Evolutionary conservation across 2,888 invertebrate species (phyloP).

Genomic region (Nomada hirtipes): DNA sequence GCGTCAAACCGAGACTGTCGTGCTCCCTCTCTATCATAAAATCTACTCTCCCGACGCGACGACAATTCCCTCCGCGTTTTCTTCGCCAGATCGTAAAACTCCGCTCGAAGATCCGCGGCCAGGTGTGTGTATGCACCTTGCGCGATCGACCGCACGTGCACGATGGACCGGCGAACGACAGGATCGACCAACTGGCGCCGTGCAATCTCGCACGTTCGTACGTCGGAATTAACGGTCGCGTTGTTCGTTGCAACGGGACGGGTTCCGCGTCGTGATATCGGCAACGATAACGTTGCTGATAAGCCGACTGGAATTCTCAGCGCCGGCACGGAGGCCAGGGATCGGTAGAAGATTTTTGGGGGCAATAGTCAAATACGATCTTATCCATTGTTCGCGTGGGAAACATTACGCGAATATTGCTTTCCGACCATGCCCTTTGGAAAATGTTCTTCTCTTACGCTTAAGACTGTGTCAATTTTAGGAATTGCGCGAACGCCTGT

Average conservation of each 20-base stretch:
- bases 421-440: too few species aligned
- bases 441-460: too few species aligned
- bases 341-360: neutral
- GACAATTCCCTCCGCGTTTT: conserved; percentile 50
- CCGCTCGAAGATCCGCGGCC: neutral
- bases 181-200: conserved; percentile 12
- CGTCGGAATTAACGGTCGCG: conserved; percentile 9
- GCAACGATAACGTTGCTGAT: conserved; percentile 2
- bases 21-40: conserved; percentile 47
- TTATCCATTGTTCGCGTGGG: too few species aligned
- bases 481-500: too few species aligned
- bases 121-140: too few species aligned
- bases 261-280: neutral
- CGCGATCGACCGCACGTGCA: too few species aligned
- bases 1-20: conserved; percentile 19
- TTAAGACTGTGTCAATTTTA: too few species aligned
- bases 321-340: neutral
- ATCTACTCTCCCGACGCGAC: conserved; percentile 41
- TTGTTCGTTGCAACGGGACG: conserved; percentile 8
- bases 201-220: neutral
- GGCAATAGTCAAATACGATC: too few species aligned
- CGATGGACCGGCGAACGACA: conserved; percentile 27
- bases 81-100: conserved; percentile 48
- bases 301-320: neutral
- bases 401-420: too few species aligned